Evolutionary conservation across 2,888 invertebrate species (phyloP).

Genomic region (Arge pagana): DNA sequence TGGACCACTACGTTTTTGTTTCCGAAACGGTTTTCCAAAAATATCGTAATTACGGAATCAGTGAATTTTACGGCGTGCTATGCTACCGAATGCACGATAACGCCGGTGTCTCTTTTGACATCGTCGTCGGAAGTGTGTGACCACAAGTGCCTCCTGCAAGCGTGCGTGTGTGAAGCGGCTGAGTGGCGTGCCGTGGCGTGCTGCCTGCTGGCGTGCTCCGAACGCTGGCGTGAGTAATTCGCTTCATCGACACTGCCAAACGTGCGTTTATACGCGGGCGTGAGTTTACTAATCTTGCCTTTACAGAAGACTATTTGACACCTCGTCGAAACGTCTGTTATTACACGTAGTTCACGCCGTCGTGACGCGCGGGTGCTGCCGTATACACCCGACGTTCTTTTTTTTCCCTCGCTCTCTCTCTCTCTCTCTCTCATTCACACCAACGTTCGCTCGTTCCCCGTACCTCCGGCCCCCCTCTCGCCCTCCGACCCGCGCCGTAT

Average conservation of each 20-base stretch:
- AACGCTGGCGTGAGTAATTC: slow-evolving; percentile 19
- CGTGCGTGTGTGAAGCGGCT: slow-evolving; percentile 9
- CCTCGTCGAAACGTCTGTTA: slow-evolving; percentile 34
- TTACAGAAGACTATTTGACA: slow-evolving; percentile 33
- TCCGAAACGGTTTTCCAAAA: neutral
- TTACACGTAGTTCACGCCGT: slow-evolving; percentile 16
- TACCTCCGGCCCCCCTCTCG: slow-evolving; percentile 10
- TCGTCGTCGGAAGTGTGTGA: slow-evolving; percentile 18
- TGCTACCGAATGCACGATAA: neutral
- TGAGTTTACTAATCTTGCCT: slow-evolving; percentile 35
- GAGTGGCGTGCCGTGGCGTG: slow-evolving; percentile 10
- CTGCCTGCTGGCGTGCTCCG: too few relatives aligned
- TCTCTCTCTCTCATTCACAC: neutral
- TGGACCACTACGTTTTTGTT: neutral
- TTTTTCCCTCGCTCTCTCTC: neutral
- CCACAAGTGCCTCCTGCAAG: slow-evolving; percentile 17
- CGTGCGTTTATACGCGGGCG: slow-evolving; percentile 21
- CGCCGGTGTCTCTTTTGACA: slow-evolving; percentile 3
- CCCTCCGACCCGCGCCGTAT: neutral
- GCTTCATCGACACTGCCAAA: slow-evolving; percentile 17
- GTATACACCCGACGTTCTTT: neutral
- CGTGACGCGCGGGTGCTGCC: slow-evolving; percentile 3
- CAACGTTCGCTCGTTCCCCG: slow-evolving; percentile 9
- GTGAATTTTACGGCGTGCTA: neutral
- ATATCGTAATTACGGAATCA: neutral